Conservation (phyloP, 2,888 invertebrate genomes). For the Tromatobia lineatoria region DNA sequence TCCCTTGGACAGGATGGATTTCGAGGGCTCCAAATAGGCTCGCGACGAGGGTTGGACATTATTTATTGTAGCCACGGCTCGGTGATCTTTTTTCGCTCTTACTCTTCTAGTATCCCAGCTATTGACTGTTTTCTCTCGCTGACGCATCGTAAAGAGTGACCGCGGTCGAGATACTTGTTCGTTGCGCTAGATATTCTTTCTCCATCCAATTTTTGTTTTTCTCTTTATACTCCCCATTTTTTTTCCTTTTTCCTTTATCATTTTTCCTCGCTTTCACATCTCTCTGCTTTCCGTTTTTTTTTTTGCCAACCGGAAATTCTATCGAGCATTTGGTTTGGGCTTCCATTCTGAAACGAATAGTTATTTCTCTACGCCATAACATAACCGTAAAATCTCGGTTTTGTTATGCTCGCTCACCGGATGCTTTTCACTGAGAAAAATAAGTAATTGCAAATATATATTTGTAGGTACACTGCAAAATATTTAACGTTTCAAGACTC, state of each 20-base stretch:
- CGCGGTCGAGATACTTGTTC: conserved; percentile 51
- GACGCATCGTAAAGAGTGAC: conserved; percentile 46
- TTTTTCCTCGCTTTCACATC: conserved; percentile 40
- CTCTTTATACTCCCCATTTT: conserved; percentile 28
- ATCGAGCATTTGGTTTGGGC: conserved; percentile 49
- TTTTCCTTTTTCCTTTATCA: conserved; percentile 44
- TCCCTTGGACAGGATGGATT: conserved; percentile 46
- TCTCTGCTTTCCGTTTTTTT: conserved; percentile 58
- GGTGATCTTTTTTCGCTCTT: conserved; percentile 56
- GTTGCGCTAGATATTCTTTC: conserved; percentile 57
- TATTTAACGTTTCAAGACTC: conserved; percentile 13
- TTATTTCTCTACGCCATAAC: conserved; percentile 29
- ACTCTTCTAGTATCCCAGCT: conserved; percentile 29
- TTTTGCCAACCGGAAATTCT: conserved; percentile 45
- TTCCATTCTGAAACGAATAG: conserved; percentile 55
- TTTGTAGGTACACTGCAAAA: not conserved
- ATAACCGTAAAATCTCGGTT: conserved; percentile 30
- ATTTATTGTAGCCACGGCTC: conserved; percentile 66
- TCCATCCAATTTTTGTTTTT: conserved; percentile 52
- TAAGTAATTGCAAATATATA: conserved; percentile 41
- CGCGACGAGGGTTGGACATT: conserved; percentile 62
- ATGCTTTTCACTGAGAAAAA: conserved; percentile 45
- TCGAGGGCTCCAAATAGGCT: conserved; percentile 43
- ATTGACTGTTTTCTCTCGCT: conserved; percentile 57
- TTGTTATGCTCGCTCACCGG: conserved; percentile 16